Base-by-base conservation (phyloP, 2,113 vertebrate species). In the Falcunculus frontatus region DNA sequence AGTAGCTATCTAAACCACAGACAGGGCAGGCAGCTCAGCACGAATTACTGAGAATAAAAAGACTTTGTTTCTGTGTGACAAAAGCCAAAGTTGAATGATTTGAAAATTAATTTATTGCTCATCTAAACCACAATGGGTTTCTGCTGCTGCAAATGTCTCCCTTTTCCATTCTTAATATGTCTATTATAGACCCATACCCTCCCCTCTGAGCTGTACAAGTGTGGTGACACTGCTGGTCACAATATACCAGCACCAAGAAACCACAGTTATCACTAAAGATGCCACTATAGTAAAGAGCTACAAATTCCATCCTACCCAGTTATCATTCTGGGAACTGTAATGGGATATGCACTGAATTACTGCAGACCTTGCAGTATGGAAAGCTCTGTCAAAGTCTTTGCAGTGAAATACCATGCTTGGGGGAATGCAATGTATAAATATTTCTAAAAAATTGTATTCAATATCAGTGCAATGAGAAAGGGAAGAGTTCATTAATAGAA, bases 41-140 rank as follows among this genome's bases (percentile, higher is more conserved):
- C 67, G 49, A 70, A 83, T 49, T 33, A 70, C 70, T 47, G 32
- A 73, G 47, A 80, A 91, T 32, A 62, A 89, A 69, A 82, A 76
- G 15, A 35, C 19, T 52, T 63, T 74, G 29, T 67, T 87, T 93
- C 65, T 79, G n/a, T 69, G 49, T 49, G n/a, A 73, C 3, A 13
- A 87, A 94, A 90, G 41, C 32, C 21, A 47, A 90, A 93, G 42
- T 1, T 74, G 62, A 95, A 82, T 8, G 3, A 83, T 50, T 68
- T 69, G 55, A 91, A 95, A 91, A 78, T 55, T 87, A 26, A 93
- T 82, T 91, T 89, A 73, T 65, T 85, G 74, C 52, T 88, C 67
- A 86, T 80, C 78, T 88, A 80, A 93, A 76, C 78, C 82, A 85
- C 93, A 87, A 26, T 1, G 10, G 23, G 21, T 73, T 91, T 87